Base-by-base conservation (phyloP, 1,140 invertebrate genomes). In the Andricus grossulariae region DNA sequence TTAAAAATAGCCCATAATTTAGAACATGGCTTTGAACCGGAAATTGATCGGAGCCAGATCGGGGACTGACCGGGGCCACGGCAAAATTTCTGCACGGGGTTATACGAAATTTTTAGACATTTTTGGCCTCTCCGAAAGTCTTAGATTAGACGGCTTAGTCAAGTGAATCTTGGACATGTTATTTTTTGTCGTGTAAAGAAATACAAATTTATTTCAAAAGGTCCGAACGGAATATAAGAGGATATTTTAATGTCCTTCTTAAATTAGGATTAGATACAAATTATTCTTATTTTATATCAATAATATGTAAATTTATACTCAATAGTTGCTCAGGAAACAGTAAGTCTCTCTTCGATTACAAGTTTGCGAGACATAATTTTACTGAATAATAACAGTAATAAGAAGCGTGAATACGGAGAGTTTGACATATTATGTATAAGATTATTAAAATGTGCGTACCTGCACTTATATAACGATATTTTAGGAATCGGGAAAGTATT, bases 271-370 rank as follows among this genome's bases (percentile, higher is more conserved):
- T 66, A 66, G 12, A 66, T 32, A 39, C 10, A 60, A 10, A 25
- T 60, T 39, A 66, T 66, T 66, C n/a, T 66, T 39, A 13, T 39
- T 66, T 21, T 39, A 66, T 66, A 66, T 66, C 32, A 66, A 66
- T 39, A 39, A 39, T 45, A 18, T 32, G 15, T 13, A 39, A 66
- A 66, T 66, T 66, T 66, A 66, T 66, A 39, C 15, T 66, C 60
- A 16, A 66, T 66, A 66, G 13, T n/a, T 45, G 60, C 60, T 66
- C n/a, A 15, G 8, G 39, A 32, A 18, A 12, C 15, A 66, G 32
- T 21, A 66, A 66, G 60, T 66, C 60, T 66, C 60, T 15, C 45
- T 39, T 6, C 15, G 21, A 16, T 39, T 66, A 32, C 13, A n/a
- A 66, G 32, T 45, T 66, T 66, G 39, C 32, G 21, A 45, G 32